Percentiles rank a stretch among this genome's conserved stretches.
Conservation (phyloP, 1,140 invertebrate genomes). For the Panagrolaimus sp. region DNA sequence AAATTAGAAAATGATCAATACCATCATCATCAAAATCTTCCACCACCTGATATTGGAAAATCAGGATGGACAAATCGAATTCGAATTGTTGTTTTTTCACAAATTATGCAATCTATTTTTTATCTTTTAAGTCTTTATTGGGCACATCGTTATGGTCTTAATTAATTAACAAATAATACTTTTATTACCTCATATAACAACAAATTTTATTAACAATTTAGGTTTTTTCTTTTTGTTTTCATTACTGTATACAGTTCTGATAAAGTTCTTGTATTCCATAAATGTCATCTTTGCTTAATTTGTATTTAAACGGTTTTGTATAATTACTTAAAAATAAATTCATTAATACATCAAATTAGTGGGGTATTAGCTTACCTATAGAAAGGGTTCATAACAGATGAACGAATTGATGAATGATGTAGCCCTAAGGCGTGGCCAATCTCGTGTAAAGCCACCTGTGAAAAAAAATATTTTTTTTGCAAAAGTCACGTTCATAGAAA, state of each 20-base stretch:
- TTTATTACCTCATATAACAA: constrained; percentile 7
- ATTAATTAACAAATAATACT: constrained; percentile 10
- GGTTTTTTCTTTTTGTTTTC: constrained; percentile 12
- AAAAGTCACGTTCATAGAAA: constrained; percentile 67
- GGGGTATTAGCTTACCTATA: constrained; percentile 30
- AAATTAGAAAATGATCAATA: constrained; percentile 36
- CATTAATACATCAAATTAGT: neutral
- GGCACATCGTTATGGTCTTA: constrained; percentile 10
- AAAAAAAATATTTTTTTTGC: constrained; percentile 64
- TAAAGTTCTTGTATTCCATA: constrained; percentile 31
- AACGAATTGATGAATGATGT: constrained; percentile 58
- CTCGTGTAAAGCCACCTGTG: constrained; percentile 61
- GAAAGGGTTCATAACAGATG: constrained; percentile 61
- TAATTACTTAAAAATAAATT: neutral
- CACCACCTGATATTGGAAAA: constrained; percentile 27
- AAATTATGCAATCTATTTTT: neutral
- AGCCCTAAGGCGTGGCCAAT: constrained; percentile 61
- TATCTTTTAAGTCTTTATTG: constrained; percentile 5
- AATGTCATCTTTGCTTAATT: constrained; percentile 34
- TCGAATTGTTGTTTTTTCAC: constrained; percentile 23
- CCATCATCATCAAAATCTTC: constrained; percentile 28
- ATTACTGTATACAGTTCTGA: constrained; percentile 20
- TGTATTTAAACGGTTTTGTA: constrained; percentile 6
- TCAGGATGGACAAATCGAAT: constrained; percentile 31
- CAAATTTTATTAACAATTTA: neutral